Base-by-base conservation (phyloP, 2,888 invertebrate genomes). In the Lasioglossum figueresi region DNA sequence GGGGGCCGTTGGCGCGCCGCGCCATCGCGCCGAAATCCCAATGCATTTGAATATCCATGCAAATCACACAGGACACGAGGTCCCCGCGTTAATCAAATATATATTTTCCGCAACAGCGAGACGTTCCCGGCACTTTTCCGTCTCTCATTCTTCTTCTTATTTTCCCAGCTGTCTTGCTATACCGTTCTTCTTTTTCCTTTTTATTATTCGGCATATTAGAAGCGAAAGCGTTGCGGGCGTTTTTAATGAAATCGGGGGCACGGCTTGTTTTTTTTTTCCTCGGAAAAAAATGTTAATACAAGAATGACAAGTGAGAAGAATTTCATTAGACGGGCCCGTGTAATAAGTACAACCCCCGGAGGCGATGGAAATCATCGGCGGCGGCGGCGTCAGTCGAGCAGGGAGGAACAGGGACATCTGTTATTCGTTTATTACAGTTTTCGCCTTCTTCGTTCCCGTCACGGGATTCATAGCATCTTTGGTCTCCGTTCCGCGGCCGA, bases 301-400 rank as follows among this genome's bases (percentile, higher is more conserved):
- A 79, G 79, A 83, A 76, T 77, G 79, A 81, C 73, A 83, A 84
- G 83, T 79, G 79, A 83, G 84, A 84, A 83, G 84, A 84, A 84
- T 84, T 84, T 84, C 84, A 84, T 84, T 83, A 83, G 79, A 59
- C 72, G 76, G 75, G 68, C 27, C 52, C 45, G 56, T 14, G 83
- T 83, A 83, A 83, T 84, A 83, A 79, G 79, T 82, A 84, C 66
- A 84, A 79, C 48, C 72, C 66, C 66, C 52, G n/a, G 52, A 66
- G 70, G 78, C 78, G 66, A 82, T 84, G 82, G 75, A 79, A 84
- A 82, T 76, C 72, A 82, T 76, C 78, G 37, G 77, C 16, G 68
- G 19, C 48, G 14, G 43, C 12, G 45, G 16, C 16, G 45, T 1
- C 45, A 16, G 19, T 6, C 19, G 48, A 19, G 19, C 19, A 23